A percentile compares a stretch with the other conserved stretches of the same genome.
Conservation (phyloP, 2,113 vertebrate genomes). For the Craseonycteris thonglongyai region DNA sequence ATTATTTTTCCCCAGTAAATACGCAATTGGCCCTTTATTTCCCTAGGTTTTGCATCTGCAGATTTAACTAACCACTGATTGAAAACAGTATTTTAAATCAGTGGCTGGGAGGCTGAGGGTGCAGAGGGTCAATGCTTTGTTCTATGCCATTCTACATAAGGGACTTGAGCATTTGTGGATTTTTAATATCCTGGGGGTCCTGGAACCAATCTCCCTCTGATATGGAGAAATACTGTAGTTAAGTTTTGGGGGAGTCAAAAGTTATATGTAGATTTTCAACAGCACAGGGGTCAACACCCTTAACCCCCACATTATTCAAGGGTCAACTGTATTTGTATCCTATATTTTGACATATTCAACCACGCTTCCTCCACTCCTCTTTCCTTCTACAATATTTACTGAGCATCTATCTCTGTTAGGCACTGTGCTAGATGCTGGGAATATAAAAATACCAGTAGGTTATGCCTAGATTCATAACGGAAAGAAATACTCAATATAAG, state of each 20-base stretch:
- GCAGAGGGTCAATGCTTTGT: not conserved
- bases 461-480: not conserved
- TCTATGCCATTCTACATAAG: not conserved
- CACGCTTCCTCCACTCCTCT: not conserved
- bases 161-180: not conserved
- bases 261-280: not conserved
- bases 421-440: not conserved
- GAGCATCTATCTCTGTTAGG: not conserved
- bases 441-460: not conserved
- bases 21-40: not conserved
- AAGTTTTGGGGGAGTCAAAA: not conserved
- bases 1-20: not conserved
- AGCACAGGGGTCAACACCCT: not conserved
- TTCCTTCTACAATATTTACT: not conserved
- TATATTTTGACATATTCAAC: not conserved
- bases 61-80: not conserved
- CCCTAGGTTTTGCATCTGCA: not conserved
- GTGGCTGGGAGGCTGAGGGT: not conserved
- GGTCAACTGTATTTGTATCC: not conserved
- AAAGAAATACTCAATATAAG: not conserved
- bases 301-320: not conserved
- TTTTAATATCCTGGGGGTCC: not conserved
- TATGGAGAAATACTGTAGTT: not conserved
- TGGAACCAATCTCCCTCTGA: not conserved
- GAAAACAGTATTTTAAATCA: not conserved